phyloP scores from a whole-genome alignment of 2,113 vertebrate genomes.

The Syngnathoides biaculeatus region DNA sequence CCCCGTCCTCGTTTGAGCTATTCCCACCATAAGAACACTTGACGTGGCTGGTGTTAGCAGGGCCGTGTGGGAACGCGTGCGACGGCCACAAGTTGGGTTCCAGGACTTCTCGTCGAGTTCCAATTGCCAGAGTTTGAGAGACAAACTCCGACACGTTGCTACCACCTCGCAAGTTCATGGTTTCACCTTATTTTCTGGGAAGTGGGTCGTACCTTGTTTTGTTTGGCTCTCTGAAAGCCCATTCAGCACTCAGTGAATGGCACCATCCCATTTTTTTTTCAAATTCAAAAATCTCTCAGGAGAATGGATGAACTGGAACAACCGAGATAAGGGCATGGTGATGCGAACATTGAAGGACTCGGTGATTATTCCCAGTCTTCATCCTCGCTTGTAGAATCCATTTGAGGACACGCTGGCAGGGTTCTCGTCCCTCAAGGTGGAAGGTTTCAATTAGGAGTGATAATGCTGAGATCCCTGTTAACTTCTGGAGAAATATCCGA shows the following conservation, averaged over 20 bases:
- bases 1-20: conserved; percentile 27
- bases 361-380: neutral
- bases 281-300: conserved; percentile 1
- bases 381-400: conserved; percentile 15
- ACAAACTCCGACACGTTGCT: conserved; percentile 54
- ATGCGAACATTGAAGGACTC: neutral
- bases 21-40: conserved; percentile 44
- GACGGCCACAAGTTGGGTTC: conserved; percentile 39
- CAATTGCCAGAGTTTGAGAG: conserved; percentile 26
- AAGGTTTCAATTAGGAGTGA: neutral
- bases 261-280: neutral
- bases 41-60: conserved; percentile 19
- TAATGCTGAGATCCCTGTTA: neutral
- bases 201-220: conserved; percentile 11
- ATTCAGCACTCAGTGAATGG: neutral
- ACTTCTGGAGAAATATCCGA: neutral
- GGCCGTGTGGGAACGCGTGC: conserved; percentile 3
- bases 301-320: conserved; percentile 3
- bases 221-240: neutral
- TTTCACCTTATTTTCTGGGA: conserved; percentile 20
- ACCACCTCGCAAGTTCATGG: conserved; percentile 48
- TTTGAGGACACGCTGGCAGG: conserved; percentile 3
- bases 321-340: no score
- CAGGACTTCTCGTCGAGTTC: conserved; percentile 6
- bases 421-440: neutral